A percentile compares a stretch with the other conserved stretches of the same genome.
phyloP scores from a whole-genome alignment of 2,888 invertebrate species.

The Cartodere bifasciata region DNA sequence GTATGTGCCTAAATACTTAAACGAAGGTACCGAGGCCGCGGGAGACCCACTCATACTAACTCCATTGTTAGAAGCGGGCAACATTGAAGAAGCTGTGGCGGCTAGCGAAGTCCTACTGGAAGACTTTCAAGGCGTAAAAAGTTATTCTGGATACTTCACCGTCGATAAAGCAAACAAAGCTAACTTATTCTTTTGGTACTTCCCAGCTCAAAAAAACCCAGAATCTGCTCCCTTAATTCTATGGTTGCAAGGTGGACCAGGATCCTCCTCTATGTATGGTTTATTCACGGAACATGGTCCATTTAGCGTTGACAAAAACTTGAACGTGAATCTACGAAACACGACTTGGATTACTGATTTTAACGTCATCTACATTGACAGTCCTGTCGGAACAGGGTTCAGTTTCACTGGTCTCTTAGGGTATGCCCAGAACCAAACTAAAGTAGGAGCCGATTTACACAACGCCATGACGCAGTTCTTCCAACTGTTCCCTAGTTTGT shows the following conservation, averaged over 20 bases:
- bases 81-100: slow-evolving; percentile 46
- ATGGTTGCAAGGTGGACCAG: slow-evolving; percentile 74
- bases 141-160: slow-evolving; percentile 64
- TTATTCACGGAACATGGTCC: slow-evolving; percentile 74
- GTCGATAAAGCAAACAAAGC: slow-evolving; percentile 60
- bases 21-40: slow-evolving; percentile 10
- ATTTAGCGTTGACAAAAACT: slow-evolving; percentile 3
- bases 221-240: slow-evolving; percentile 53
- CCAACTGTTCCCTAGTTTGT: slow-evolving; percentile 57
- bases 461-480: slow-evolving; percentile 64
- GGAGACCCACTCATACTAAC: slow-evolving; percentile 55
- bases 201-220: slow-evolving; percentile 42
- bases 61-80: slow-evolving; percentile 50
- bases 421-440: slow-evolving; percentile 58
- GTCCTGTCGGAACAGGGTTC: slow-evolving; percentile 75
- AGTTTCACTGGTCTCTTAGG: slow-evolving; percentile 71
- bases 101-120: slow-evolving; percentile 41
- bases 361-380: slow-evolving; percentile 67
- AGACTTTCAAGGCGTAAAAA: slow-evolving; percentile 41
- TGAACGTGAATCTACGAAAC: slow-evolving; percentile 21
- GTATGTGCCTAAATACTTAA: no score
- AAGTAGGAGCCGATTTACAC: slow-evolving; percentile 64
- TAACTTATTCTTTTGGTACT: slow-evolving; percentile 81
- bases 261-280: slow-evolving; percentile 60
- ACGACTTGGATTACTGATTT: slow-evolving; percentile 68